Conservation (phyloP, 92 coral and sea anemone species). For the Phymanthus crucifer region DNA sequence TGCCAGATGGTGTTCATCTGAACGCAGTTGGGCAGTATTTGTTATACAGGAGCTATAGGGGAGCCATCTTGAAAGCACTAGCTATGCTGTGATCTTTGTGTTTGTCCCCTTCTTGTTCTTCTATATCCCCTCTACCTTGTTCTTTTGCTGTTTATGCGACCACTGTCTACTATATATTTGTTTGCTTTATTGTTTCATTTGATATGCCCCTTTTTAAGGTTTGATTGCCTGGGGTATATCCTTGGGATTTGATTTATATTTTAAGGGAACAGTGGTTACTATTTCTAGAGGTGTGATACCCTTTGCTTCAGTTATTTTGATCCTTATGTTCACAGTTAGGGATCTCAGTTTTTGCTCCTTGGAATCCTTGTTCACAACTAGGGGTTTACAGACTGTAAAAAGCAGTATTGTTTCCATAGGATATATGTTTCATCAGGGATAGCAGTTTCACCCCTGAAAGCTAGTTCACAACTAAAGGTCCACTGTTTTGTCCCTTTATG, state of each 20-base stretch:
- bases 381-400: not conserved
- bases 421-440: not conserved
- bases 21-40: conserved; percentile 50
- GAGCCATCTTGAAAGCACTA: conserved; percentile 59
- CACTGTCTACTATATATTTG: no score
- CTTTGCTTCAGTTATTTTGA: not conserved
- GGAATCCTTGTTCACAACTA: not conserved
- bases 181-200: not conserved
- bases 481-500: not conserved
- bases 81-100: conserved; percentile 17
- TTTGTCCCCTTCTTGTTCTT: conserved; percentile 20
- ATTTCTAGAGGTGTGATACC: not conserved
- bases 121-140: no score
- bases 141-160: no score
- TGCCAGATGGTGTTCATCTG: conserved; percentile 54
- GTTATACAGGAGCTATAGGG: conserved; percentile 60
- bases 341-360: not conserved
- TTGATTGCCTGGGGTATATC: not conserved
- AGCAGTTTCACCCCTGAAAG: conserved; percentile 1
- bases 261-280: not conserved
- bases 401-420: not conserved
- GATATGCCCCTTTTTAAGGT: conserved; percentile 3
- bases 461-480: not conserved
- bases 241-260: no score
- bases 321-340: conserved; percentile 9